Evolutionary conservation across 2,113 vertebrate genomes (phyloP).

Genomic region (Pangasianodon gigas): DNA sequence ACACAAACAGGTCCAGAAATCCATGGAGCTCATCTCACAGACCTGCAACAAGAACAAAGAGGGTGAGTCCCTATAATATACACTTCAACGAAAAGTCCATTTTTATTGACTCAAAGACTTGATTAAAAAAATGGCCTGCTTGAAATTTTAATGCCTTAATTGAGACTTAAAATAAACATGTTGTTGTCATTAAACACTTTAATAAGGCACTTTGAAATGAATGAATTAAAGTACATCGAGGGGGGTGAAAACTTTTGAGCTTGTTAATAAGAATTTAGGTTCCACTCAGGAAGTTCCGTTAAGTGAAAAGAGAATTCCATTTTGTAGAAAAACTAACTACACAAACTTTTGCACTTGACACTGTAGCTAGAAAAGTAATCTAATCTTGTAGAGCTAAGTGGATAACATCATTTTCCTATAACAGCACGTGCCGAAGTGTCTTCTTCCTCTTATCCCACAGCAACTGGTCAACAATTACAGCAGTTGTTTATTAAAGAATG

Average conservation of each 20-base stretch:
- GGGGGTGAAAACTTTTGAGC: not conserved
- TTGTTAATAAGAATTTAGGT: not conserved
- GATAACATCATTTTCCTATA: too few species aligned
- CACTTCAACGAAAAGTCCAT: not conserved
- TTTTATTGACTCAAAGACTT: not conserved
- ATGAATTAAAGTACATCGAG: not conserved
- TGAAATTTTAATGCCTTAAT: not conserved
- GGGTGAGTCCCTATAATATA: slow-evolving; percentile 67
- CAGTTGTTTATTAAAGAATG: not conserved
- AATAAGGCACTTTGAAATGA: not conserved
- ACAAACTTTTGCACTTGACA: not conserved
- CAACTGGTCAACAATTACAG: not conserved
- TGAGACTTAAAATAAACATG: not conserved
- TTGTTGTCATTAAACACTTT: not conserved
- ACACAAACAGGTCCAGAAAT: slow-evolving; percentile 95
- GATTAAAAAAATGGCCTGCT: not conserved
- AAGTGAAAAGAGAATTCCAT: too few species aligned
- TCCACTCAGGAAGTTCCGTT: too few species aligned
- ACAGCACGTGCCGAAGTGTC: too few species aligned
- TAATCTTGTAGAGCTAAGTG: too few species aligned
- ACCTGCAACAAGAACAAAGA: slow-evolving; percentile 84
- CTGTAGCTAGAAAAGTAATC: not conserved
- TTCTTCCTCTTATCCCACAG: too few species aligned
- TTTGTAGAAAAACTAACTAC: not conserved
- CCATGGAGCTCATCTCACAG: slow-evolving; percentile 86